Conservation (phyloP, 30 jellyfish, hydroid and myxozoan species). For the Rhopilema esculentum region DNA sequence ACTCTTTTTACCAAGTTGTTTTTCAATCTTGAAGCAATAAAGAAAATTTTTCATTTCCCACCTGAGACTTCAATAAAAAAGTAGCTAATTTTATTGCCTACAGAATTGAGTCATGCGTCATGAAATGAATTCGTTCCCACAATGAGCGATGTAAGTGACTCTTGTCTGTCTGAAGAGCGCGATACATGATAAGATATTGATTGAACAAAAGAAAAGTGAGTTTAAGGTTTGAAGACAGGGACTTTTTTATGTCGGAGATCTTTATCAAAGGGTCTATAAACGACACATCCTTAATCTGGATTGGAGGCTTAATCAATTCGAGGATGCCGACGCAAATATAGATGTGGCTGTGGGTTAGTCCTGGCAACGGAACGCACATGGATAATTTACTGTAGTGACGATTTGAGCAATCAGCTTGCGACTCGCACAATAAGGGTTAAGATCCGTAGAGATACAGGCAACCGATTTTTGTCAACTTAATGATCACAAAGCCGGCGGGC, state of each 20-base stretch:
- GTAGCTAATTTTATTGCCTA: background rate
- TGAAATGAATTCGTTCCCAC: background rate
- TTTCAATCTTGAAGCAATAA: background rate
- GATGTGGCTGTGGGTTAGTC: constrained; percentile 52
- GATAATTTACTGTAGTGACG: constrained; percentile 14
- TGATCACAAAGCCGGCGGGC: constrained; percentile 11
- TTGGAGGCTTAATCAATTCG: constrained; percentile 47
- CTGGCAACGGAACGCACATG: constrained; percentile 42
- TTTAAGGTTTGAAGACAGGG: background rate
- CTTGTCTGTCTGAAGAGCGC: background rate
- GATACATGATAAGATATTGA: background rate
- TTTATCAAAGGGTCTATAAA: constrained; percentile 35
- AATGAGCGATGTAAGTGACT: background rate
- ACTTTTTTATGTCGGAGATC: constrained; percentile 29
- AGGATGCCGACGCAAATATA: constrained; percentile 29
- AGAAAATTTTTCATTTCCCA: background rate
- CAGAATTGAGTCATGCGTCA: background rate
- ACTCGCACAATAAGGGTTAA: constrained; percentile 2
- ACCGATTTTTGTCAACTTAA: constrained; percentile 1
- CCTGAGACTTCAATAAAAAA: no score
- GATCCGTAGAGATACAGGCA: constrained; percentile 17
- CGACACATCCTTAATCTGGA: constrained; percentile 19
- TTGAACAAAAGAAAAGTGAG: constrained; percentile 13
- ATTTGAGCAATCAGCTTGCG: background rate
- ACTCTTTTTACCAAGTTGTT: background rate